A percentile compares a stretch with the other conserved stretches of the same genome.
Conservation (phyloP, 2,888 invertebrate genomes). For the Seira ritae region DNA sequence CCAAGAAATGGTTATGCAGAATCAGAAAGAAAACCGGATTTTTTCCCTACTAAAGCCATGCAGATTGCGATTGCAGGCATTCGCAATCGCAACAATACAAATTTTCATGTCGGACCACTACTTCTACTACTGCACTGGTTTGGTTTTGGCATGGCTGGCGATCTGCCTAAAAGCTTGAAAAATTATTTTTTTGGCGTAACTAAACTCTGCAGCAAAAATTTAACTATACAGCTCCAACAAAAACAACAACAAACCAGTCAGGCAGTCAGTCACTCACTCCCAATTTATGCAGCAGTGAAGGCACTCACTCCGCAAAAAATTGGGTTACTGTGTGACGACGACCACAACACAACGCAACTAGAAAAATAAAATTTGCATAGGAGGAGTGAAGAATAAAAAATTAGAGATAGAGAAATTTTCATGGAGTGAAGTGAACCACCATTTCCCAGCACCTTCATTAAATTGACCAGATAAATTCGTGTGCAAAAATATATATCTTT, state of each 20-base stretch:
- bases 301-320: too few relatives aligned
- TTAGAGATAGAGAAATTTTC: slow-evolving; percentile 17
- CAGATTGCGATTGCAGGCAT: not conserved
- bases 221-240: not conserved
- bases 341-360: too few relatives aligned
- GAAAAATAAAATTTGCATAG: not conserved
- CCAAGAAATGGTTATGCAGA: not conserved
- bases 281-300: not conserved
- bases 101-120: too few relatives aligned
- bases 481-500: too few relatives aligned
- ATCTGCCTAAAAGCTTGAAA: slow-evolving; percentile 40
- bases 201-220: not conserved
- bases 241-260: too few relatives aligned
- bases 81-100: too few relatives aligned
- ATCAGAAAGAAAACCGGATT: slow-evolving; percentile 45
- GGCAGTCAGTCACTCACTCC: not conserved
- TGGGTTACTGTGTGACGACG: slow-evolving; percentile 40
- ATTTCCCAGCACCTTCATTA: too few relatives aligned
- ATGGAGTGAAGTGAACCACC: slow-evolving; percentile 14
- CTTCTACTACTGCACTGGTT: too few relatives aligned
- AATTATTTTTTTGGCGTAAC: not conserved
- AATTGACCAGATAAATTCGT: too few relatives aligned
- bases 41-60: not conserved
- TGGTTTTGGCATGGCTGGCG: slow-evolving; percentile 29
- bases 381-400: not conserved